Evolutionary conservation across 2,888 invertebrate species (phyloP).

Genomic region (Acleris cristana): DNA sequence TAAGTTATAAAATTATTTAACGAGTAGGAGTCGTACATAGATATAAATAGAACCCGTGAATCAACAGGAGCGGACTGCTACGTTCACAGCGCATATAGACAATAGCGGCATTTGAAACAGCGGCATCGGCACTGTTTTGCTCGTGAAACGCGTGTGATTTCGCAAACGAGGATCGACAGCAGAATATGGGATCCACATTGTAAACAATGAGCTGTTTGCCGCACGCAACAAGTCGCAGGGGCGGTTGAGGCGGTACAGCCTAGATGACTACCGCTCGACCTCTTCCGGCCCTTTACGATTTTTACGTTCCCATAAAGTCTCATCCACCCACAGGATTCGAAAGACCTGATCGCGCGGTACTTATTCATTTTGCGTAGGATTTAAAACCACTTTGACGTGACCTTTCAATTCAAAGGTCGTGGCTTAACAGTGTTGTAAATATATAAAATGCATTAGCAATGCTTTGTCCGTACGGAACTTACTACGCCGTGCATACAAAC

Average conservation of each 20-base stretch:
- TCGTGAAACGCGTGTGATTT: constrained; percentile 41
- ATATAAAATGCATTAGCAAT: constrained; percentile 37
- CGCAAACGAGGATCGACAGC: constrained; percentile 51
- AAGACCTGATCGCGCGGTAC: not conserved
- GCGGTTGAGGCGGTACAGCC: constrained; percentile 45
- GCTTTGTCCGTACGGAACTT: constrained; percentile 43
- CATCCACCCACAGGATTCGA: constrained; percentile 18
- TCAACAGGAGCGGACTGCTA: constrained; percentile 8
- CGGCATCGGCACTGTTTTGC: constrained; percentile 3
- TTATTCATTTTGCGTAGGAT: constrained; percentile 6
- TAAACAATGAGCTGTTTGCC: constrained; percentile 56
- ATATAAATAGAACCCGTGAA: constrained; percentile 26
- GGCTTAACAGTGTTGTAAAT: constrained; percentile 18
- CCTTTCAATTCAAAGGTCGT: constrained; percentile 23
- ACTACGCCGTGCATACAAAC: constrained; percentile 60
- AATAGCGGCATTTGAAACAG: constrained; percentile 30
- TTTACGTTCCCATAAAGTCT: constrained; percentile 52
- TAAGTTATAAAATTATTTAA: constrained; percentile 16
- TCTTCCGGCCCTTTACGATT: constrained; percentile 60
- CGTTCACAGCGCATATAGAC: not conserved
- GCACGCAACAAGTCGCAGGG: constrained; percentile 72
- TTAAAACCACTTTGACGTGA: constrained; percentile 19
- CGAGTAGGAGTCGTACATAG: constrained; percentile 9
- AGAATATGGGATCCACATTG: constrained; percentile 57
- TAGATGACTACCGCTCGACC: constrained; percentile 54